Evolutionary conservation across 2,113 vertebrate genomes (phyloP), one percentile per base, ranked within the genome.

Genomic region (Peromyscus maniculatus): DNA sequence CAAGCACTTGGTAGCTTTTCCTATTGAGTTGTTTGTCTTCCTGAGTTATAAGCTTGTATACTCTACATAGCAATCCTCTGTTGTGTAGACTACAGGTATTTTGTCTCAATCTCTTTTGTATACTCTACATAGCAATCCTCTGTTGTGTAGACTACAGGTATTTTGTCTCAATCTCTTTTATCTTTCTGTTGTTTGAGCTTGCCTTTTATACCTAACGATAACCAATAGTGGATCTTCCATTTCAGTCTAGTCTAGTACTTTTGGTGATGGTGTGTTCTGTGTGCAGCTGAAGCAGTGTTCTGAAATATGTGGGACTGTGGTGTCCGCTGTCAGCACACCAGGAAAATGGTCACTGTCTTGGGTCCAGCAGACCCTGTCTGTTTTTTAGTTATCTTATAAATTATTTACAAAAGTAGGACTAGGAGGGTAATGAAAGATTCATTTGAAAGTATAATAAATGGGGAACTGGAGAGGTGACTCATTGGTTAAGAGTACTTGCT

Each of bases 111-210:
- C 66, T 77, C 12, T 80, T 39, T 90, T 46, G 16, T 11, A 15
- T 21, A 46, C 13, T 36, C 28, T 69, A 24, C 19, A 69, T 1
- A 13, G 9, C 10, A 87, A 3, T 22, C 64, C 31, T 69, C 43
- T 36, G 0, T 12, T 67, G 8, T 46, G 8, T 10, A 26, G 55
- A 16, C 39, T 31, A 22, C 22, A 86, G n/a, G 17, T 46, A 66
- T 46, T 39, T 91, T 91, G 33, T 83, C 31, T 52, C 10, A 67
- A 15, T 83, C 64, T 75, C 11, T 79, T 33, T 92, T 46, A 36
- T 80, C 52, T 89, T 90, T 87, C 59, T 22, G 39, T 95, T 96
- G 69, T 91, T 74, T 66, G 55, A 83, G 31, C 39, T 75, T 89
- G 78, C 36, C 36, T 69, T 91, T 66, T 89, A 46, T 31, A 82